Evolutionary conservation across 1,140 invertebrate genomes (phyloP).

Genomic region (Amyelois transitella): DNA sequence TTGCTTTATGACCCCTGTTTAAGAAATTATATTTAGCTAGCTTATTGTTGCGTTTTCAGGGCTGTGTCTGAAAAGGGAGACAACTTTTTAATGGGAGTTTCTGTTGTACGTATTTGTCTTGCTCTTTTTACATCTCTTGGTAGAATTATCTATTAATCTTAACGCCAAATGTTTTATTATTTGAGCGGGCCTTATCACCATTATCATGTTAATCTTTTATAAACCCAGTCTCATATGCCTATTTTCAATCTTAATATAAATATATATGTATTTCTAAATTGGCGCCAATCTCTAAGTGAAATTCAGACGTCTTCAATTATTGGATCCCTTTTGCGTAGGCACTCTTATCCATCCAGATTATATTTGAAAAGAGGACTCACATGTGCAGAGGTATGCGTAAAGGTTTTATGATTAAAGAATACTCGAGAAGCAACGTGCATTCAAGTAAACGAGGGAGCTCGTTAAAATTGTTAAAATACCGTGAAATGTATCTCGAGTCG

Average conservation of each 20-base stretch:
- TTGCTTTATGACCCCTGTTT: neutral
- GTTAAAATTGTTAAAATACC: constrained; percentile 73
- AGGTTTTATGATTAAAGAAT: constrained; percentile 25
- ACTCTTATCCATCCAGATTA: neutral
- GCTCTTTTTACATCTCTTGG: too few species aligned
- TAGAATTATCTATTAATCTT: too few species aligned
- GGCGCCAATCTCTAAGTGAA: neutral
- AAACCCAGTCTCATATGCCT: too few species aligned
- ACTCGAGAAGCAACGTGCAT: constrained; percentile 43
- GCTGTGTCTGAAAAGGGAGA: too few species aligned
- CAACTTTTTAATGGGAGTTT: too few species aligned
- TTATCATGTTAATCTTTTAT: too few species aligned
- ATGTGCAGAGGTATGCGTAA: constrained; percentile 5
- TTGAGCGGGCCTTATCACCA: too few species aligned
- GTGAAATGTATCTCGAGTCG: constrained; percentile 63
- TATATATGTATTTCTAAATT: too few species aligned
- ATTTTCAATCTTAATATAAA: too few species aligned
- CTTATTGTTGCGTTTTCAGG: neutral
- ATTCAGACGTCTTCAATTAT: neutral
- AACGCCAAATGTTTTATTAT: too few species aligned
- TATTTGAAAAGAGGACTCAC: neutral
- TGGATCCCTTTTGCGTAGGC: neutral
- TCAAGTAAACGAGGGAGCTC: constrained; percentile 64
- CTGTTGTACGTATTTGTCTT: too few species aligned
- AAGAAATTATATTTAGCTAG: neutral